Conservation (phyloP, 2,797 vertebrate species). For the Lutra lutra region DNA sequence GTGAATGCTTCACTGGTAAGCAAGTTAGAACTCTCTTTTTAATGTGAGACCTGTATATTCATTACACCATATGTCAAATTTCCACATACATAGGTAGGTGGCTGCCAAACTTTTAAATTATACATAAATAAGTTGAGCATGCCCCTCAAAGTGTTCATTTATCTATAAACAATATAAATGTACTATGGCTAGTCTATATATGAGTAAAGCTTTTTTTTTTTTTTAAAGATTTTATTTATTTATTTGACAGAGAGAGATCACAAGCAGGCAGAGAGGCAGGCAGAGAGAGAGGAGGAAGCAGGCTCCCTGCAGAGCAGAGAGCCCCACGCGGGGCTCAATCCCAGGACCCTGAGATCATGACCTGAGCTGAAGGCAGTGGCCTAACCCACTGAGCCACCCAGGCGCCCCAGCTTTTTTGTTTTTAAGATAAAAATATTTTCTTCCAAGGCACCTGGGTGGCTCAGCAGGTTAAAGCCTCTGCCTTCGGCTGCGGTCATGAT, state of each 20-base stretch:
- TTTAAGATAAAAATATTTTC: neutral
- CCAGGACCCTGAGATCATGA: no score
- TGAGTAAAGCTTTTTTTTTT: neutral
- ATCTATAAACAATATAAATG: conserved; percentile 11
- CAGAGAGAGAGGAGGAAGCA: no score
- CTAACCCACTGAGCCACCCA: no score
- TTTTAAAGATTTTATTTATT: neutral
- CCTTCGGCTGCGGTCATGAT: no score
- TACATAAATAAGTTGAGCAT: neutral
- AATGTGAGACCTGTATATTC: neutral
- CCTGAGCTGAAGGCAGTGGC: no score
- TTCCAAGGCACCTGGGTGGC: neutral
- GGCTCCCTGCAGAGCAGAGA: no score
- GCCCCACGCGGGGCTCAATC: no score
- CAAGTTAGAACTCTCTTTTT: neutral
- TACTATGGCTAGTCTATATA: neutral
- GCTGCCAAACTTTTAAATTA: neutral
- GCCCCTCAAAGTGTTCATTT: neutral
- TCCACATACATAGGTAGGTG: neutral
- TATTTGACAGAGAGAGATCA: no score
- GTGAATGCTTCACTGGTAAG: neutral
- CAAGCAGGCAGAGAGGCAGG: no score
- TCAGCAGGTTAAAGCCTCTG: no score
- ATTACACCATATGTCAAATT: neutral
- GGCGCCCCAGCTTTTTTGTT: neutral